A percentile compares a stretch with the other conserved stretches of the same genome.
These are phyloP conservation scores for Ciconia maguari DNA, from an alignment of 2,113 vertebrate genomes.

Conservation along the genomic window DNA sequence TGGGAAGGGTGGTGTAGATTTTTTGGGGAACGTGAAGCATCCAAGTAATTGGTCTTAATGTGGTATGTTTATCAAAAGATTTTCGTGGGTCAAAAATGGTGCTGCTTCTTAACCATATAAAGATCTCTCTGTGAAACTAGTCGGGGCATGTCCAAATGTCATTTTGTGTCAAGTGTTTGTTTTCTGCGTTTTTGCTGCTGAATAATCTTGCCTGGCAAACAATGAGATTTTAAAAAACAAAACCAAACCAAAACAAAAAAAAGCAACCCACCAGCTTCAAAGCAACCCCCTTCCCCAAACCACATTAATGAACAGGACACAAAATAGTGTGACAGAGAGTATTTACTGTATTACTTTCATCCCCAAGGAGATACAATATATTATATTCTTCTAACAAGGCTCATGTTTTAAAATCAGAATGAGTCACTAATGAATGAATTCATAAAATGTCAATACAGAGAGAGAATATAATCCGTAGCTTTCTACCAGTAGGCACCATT, in stretches of 20 bases:
- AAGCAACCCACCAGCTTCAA: not conserved
- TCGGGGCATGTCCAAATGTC: not conserved
- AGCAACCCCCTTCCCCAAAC: not conserved
- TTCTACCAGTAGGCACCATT: not conserved
- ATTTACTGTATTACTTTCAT: slow-evolving; percentile 14
- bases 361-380: not conserved
- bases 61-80: not conserved
- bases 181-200: not conserved
- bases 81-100: not conserved
- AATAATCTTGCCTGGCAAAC: not conserved
- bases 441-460: slow-evolving; percentile 17
- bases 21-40: not conserved
- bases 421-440: slow-evolving; percentile 36
- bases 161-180: not conserved
- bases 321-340: not conserved
- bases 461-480: not conserved
- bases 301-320: not conserved
- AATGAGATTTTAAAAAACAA: not conserved
- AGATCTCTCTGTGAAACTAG: not conserved
- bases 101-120: not conserved
- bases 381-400: not conserved
- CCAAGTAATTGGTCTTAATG: not conserved
- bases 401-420: slow-evolving; percentile 22
- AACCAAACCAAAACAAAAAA: not conserved
- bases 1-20: not conserved